Conservation (phyloP, 2,797 vertebrate genomes). For the Lagorchestes hirsutus region DNA sequence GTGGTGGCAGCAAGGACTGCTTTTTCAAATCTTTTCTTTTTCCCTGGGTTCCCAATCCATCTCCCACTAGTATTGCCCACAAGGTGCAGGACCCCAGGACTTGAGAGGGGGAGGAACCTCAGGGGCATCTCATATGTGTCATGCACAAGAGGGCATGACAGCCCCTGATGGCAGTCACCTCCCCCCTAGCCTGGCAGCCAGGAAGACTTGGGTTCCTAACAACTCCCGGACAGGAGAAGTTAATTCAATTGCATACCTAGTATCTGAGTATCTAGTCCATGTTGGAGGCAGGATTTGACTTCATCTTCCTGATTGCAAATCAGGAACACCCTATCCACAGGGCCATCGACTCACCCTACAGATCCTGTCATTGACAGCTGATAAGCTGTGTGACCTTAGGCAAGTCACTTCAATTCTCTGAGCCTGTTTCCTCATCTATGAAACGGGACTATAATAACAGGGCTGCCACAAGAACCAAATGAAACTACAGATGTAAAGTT, state of each 20-base stretch:
- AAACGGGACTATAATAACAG: background rate
- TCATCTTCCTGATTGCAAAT: background rate
- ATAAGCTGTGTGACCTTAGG: background rate
- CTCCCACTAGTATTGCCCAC: background rate
- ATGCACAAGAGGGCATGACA: background rate
- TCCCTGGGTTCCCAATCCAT: background rate
- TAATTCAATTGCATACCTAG: background rate
- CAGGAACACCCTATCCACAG: background rate
- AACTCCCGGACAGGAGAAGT: background rate
- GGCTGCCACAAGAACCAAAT: background rate
- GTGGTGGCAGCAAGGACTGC: too few species aligned
- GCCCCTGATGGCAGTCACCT: background rate
- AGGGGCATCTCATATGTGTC: background rate
- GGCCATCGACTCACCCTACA: background rate
- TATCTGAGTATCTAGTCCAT: background rate
- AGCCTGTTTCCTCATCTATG: background rate
- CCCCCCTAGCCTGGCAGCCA: too few species aligned
- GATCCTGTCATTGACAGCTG: background rate
- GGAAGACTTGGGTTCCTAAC: background rate
- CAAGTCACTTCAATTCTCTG: background rate
- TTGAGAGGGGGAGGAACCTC: background rate
- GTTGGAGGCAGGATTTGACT: background rate
- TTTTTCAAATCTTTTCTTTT: background rate
- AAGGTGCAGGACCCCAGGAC: background rate
- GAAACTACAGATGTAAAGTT: background rate